phyloP scores from a whole-genome alignment of 2,888 invertebrate species.

The Drosophila tripunctata region DNA sequence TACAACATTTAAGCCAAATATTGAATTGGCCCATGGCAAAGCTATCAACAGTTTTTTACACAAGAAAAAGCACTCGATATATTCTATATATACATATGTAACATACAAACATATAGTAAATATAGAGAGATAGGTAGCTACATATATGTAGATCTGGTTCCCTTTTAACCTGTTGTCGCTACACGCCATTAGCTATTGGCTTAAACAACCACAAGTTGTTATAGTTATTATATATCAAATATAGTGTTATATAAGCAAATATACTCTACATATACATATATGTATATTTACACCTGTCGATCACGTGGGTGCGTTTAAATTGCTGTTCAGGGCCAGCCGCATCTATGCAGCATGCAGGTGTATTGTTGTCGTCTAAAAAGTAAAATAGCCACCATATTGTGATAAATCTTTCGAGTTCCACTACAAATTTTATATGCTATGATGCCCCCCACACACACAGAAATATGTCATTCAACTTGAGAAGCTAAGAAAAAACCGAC shows the following conservation, averaged over 20 bases:
- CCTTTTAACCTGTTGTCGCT: constrained; percentile 33
- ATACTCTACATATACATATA: neutral
- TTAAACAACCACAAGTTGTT: constrained; percentile 4
- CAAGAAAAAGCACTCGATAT: constrained; percentile 25
- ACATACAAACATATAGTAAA: too few relatives aligned
- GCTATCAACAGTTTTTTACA: constrained; percentile 13
- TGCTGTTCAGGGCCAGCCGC: constrained; percentile 49
- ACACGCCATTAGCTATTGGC: constrained; percentile 13
- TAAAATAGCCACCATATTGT: constrained; percentile 6
- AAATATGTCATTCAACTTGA: constrained; percentile 24
- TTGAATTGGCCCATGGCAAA: neutral
- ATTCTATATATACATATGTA: neutral
- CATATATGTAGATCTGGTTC: neutral
- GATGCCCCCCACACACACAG: constrained; percentile 42
- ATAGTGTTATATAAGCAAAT: too few relatives aligned
- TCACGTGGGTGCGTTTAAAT: constrained; percentile 21
- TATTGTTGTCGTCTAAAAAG: constrained; percentile 14
- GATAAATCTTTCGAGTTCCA: constrained; percentile 50
- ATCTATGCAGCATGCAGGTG: constrained; percentile 44
- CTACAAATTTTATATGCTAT: too few relatives aligned
- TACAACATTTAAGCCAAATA: constrained; percentile 3
- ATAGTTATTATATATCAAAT: neutral
- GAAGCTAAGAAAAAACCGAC: neutral
- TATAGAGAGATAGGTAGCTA: too few relatives aligned
- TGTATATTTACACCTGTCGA: constrained; percentile 41